Conservation (phyloP, 2,113 vertebrate genomes). For the Damaliscus lunatus region DNA sequence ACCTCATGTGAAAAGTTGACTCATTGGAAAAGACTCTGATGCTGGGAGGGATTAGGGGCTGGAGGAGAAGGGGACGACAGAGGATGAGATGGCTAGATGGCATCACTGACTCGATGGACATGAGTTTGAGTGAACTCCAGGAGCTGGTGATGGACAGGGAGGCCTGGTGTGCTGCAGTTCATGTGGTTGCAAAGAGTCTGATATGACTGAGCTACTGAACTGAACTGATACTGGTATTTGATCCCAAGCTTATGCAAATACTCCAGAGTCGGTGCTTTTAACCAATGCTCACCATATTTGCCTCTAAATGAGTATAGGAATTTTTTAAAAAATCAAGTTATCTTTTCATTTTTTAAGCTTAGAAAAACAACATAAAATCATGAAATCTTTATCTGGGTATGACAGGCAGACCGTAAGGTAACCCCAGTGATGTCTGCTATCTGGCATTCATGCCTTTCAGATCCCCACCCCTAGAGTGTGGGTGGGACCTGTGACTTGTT, state of each 20-base stretch:
- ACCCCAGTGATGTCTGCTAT: not conserved
- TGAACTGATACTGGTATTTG: not conserved
- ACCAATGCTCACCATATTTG: not conserved
- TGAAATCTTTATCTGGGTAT: not conserved
- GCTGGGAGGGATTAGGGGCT: too few species aligned
- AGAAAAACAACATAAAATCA: not conserved
- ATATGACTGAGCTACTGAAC: too few species aligned
- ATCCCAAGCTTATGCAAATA: not conserved
- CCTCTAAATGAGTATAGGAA: not conserved
- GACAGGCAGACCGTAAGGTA: not conserved
- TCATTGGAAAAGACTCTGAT: too few species aligned
- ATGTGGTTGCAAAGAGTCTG: rapidly evolving
- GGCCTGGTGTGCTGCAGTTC: too few species aligned
- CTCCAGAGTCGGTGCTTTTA: not conserved
- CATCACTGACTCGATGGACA: too few species aligned
- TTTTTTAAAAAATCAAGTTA: not conserved
- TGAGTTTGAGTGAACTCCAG: too few species aligned
- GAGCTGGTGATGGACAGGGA: too few species aligned
- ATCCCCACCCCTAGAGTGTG: not conserved
- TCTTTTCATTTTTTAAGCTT: not conserved
- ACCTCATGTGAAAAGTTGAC: too few species aligned
- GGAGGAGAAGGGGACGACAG: too few species aligned
- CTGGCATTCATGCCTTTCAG: not conserved
- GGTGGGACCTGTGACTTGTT: not conserved
- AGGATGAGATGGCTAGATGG: too few species aligned